A percentile compares a stretch with the other conserved stretches of the same genome.
Conservation (phyloP, 35 echinoderm and acorn worm genomes). For the Acanthaster planci region DNA sequence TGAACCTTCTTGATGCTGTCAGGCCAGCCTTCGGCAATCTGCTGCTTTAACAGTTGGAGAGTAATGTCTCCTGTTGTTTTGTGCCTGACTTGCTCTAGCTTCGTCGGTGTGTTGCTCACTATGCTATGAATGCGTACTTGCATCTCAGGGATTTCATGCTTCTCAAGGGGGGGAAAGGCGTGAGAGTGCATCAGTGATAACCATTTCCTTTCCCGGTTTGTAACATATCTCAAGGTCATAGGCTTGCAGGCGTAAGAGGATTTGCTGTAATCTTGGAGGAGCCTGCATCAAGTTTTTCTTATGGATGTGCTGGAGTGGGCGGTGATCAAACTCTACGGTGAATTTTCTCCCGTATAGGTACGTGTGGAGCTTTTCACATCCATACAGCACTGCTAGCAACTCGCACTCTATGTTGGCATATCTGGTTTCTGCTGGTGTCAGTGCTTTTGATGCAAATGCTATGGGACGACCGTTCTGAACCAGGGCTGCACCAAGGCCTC, state of each 20-base stretch:
- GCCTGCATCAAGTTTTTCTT: conserved; percentile 15
- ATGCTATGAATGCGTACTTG: neutral
- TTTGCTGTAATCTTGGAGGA: conserved; percentile 47
- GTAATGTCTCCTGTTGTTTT: neutral
- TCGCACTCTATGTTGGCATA: conserved; percentile 58
- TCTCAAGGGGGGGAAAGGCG: conserved; percentile 32
- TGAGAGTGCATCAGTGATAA: conserved; percentile 51
- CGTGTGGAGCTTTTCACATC: conserved; percentile 55
- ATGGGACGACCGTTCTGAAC: conserved; percentile 38
- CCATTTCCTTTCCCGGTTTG: conserved; percentile 62
- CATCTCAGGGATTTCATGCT: neutral
- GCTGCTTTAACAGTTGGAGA: neutral
- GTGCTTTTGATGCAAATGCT: conserved; percentile 49
- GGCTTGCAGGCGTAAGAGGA: conserved; percentile 47
- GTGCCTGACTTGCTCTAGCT: neutral
- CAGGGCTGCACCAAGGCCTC: conserved; percentile 50
- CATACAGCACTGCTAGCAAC: conserved; percentile 70
- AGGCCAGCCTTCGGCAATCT: conserved; percentile 4
- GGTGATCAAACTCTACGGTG: conserved; percentile 55
- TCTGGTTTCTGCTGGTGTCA: conserved; percentile 21
- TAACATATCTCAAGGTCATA: conserved; percentile 60
- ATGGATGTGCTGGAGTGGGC: no score
- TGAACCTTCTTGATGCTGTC: neutral
- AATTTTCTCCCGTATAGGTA: conserved; percentile 68
- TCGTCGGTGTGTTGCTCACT: neutral